Percentiles rank a stretch among this genome's conserved stretches.
These are phyloP conservation scores for Capromys pilorides DNA, from an alignment of 2,797 vertebrate genomes.

Conservation along the genomic window DNA sequence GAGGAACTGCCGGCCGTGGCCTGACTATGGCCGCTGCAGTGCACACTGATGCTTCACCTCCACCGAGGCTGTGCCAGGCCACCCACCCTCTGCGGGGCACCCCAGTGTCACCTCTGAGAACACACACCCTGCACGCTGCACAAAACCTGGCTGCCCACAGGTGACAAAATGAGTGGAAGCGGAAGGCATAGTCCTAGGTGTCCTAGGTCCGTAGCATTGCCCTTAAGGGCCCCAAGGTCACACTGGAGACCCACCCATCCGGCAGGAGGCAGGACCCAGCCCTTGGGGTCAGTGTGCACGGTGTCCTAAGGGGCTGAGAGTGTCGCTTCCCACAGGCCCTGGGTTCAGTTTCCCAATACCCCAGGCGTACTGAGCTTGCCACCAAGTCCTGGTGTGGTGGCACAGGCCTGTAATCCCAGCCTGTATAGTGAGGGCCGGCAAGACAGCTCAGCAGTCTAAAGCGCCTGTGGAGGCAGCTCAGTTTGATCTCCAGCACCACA, in stretches of 20 bases:
- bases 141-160: neutral
- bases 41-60: too few relatives aligned
- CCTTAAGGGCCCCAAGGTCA: neutral
- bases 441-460: too few relatives aligned
- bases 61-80: too few relatives aligned
- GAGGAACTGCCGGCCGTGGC: neutral
- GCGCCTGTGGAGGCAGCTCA: too few relatives aligned
- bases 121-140: fast-evolving
- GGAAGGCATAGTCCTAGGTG: neutral
- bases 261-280: neutral
- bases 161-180: neutral
- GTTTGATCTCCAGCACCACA: too few relatives aligned
- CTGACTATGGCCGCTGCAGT: too few relatives aligned
- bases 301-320: neutral
- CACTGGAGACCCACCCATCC: neutral
- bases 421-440: too few relatives aligned
- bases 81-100: too few relatives aligned
- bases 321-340: neutral
- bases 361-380: too few relatives aligned
- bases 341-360: neutral
- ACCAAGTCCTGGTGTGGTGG: too few relatives aligned
- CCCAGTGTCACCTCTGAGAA: neutral
- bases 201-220: too few relatives aligned
- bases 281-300: neutral
- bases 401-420: too few relatives aligned